Evolutionary conservation across 2,113 vertebrate species (phyloP).

Genomic region (Callionymus lyra): DNA sequence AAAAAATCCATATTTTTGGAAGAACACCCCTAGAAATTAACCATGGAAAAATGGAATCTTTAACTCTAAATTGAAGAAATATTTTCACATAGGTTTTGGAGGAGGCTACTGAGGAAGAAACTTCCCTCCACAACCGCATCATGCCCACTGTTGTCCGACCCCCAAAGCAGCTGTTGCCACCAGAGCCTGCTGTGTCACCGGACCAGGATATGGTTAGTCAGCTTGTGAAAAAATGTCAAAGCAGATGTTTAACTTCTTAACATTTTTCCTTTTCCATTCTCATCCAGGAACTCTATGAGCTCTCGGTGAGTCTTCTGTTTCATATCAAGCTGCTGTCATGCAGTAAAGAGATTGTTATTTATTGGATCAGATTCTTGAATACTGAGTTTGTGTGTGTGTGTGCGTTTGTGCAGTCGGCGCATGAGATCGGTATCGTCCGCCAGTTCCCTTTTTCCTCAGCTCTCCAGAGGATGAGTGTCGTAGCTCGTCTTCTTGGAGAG

Average conservation of each 20-base stretch:
- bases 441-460: constrained; percentile 96
- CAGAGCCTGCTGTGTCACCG: constrained; percentile 59
- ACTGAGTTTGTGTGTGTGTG: neutral
- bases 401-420: constrained; percentile 64
- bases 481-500: constrained; percentile 80
- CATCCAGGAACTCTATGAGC: constrained; percentile 84
- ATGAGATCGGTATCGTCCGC: constrained; percentile 92
- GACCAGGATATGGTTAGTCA: constrained; percentile 81
- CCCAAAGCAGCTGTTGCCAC: constrained; percentile 80
- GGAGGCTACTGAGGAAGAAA: constrained; percentile 96
- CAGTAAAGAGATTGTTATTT: no score
- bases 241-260: no score
- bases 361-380: no score
- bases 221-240: no score
- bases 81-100: constrained; percentile 81
- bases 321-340: no score
- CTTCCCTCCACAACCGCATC: constrained; percentile 87
- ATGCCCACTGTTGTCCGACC: constrained; percentile 96
- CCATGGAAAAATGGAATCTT: no score
- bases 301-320: constrained; percentile 75
- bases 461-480: constrained; percentile 88
- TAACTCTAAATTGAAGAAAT: no score
- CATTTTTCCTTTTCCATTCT: constrained; percentile 7
- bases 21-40: no score
- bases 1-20: no score